These are phyloP conservation scores for Bombus pyrosoma DNA, from an alignment of 1,140 invertebrate genomes.

Conservation along the genomic window DNA sequence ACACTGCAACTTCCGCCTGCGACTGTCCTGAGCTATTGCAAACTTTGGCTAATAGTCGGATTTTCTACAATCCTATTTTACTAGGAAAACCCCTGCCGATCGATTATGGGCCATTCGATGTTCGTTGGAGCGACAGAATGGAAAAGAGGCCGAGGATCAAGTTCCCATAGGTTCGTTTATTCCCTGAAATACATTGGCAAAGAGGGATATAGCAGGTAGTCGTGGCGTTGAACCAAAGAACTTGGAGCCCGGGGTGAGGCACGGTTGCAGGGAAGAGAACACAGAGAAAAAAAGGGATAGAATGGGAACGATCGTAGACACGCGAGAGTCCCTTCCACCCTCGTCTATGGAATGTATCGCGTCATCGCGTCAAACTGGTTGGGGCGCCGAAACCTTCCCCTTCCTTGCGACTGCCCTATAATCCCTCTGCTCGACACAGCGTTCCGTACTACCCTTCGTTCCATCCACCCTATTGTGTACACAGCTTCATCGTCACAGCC, in stretches of 20 bases:
- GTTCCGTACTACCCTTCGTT: constrained; percentile 30
- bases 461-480: constrained; percentile 53
- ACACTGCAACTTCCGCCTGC: no score
- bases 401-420: neutral
- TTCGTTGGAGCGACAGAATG: neutral
- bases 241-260: neutral
- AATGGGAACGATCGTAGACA: constrained; percentile 29
- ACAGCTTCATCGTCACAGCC: constrained; percentile 66
- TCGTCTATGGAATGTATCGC: constrained; percentile 69
- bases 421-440: neutral
- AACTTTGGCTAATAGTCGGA: neutral
- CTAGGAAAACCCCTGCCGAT: neutral
- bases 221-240: constrained; percentile 10
- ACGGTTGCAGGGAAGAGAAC: neutral
- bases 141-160: neutral
- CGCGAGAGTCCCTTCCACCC: constrained; percentile 60
- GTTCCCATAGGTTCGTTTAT: neutral
- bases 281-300: constrained; percentile 9
- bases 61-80: neutral
- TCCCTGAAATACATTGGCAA: constrained; percentile 18
- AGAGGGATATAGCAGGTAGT: constrained; percentile 55
- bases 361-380: constrained; percentile 62
- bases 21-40: no score
- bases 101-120: neutral
- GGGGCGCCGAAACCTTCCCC: constrained; percentile 18